A percentile compares a stretch with the other conserved stretches of the same genome.
Evolutionary conservation across 1,140 invertebrate genomes (phyloP).

Genomic region (Calosoma granatense): DNA sequence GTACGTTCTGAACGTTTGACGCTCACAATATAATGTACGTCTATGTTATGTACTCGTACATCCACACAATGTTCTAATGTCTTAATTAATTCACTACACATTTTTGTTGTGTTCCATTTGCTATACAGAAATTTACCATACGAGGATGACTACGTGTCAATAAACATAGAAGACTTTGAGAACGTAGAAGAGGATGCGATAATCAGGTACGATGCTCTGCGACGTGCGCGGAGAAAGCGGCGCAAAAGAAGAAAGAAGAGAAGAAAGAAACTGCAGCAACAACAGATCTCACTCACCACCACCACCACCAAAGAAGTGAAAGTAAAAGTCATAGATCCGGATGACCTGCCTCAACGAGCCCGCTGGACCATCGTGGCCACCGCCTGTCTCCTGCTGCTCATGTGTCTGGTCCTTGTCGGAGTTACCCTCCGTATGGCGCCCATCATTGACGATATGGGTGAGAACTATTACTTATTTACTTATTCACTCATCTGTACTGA

Average conservation of each 20-base stretch:
- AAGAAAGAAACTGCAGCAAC: slow-evolving; percentile 28
- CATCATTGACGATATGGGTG: slow-evolving; percentile 87
- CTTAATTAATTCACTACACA: too few species aligned
- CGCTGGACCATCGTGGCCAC: slow-evolving; percentile 83
- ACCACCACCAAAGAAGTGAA: slow-evolving; percentile 10
- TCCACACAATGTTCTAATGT: too few species aligned
- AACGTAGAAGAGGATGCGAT: slow-evolving; percentile 35
- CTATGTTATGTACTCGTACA: too few species aligned
- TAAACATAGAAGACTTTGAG: slow-evolving; percentile 39
- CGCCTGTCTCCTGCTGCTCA: slow-evolving; percentile 70
- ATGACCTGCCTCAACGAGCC: slow-evolving; percentile 68
- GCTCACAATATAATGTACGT: too few species aligned
- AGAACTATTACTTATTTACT: slow-evolving; percentile 39
- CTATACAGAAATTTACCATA: slow-evolving; percentile 39
- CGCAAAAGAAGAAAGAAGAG: slow-evolving; percentile 25
- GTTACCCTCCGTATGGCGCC: slow-evolving; percentile 82
- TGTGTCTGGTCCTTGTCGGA: slow-evolving; percentile 79
- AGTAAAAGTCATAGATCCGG: slow-evolving; percentile 51
- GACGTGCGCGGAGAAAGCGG: slow-evolving; percentile 31
- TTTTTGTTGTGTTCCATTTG: too few species aligned
- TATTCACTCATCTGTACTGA: neutral
- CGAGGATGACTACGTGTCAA: slow-evolving; percentile 40
- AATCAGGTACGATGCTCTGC: slow-evolving; percentile 27
- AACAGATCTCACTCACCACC: slow-evolving; percentile 12
- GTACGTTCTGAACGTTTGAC: too few species aligned